Evolutionary conservation across 2,888 invertebrate genomes (phyloP).

Genomic region (Thecophora atra): DNA sequence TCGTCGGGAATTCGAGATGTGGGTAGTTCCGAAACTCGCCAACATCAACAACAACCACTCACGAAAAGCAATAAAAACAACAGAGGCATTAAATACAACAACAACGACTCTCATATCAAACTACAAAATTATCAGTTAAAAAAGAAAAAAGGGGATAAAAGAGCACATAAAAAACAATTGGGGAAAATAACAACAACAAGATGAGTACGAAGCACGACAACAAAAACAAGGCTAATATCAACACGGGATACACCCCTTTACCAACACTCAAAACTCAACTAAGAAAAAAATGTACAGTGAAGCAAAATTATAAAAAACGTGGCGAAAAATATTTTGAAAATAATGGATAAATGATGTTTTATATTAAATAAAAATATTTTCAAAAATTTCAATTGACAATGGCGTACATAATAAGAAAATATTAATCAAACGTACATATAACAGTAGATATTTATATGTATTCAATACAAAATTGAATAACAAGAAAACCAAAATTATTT

Average conservation of each 20-base stretch:
- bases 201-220: not conserved
- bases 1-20: constrained; percentile 14
- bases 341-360: not conserved
- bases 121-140: constrained; percentile 29
- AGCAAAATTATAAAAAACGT: not conserved
- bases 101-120: constrained; percentile 23
- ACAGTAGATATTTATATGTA: no score
- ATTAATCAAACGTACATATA: no score
- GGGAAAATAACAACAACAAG: no score
- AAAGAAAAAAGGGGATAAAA: constrained; percentile 22
- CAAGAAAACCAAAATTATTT: no score
- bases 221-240: constrained; percentile 2
- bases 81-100: not conserved
- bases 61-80: not conserved
- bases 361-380: not conserved
- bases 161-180: not conserved
- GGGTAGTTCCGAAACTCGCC: constrained; percentile 17
- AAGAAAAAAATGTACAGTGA: constrained; percentile 17
- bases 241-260: constrained; percentile 24
- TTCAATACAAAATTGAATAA: no score
- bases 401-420: no score
- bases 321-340: not conserved
- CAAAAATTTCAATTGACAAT: no score
- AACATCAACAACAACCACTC: not conserved
- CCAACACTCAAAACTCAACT: constrained; percentile 3